Evolutionary conservation across 2,797 vertebrate genomes (phyloP).

Genomic region (Euphonia xanthogaster): DNA sequence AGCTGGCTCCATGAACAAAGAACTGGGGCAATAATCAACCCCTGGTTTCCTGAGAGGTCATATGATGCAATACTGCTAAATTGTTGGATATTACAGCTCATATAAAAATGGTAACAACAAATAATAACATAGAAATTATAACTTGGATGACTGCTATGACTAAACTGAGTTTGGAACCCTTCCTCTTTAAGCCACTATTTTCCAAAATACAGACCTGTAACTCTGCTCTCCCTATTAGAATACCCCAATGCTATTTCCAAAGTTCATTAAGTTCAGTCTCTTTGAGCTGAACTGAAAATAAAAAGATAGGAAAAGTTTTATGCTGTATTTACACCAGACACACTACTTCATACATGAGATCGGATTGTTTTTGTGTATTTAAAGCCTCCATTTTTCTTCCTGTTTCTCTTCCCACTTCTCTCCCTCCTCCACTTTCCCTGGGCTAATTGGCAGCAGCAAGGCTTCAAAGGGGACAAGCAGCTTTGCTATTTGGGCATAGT

Average conservation of each 20-base stretch:
- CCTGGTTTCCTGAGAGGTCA: neutral
- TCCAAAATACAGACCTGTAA: neutral
- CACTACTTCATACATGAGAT: neutral
- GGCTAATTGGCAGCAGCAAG: slow-evolving; percentile 1
- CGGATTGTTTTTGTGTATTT: neutral
- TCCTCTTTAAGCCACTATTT: neutral
- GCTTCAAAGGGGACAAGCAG: slow-evolving; percentile 25
- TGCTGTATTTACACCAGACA: neutral
- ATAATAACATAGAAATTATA: neutral
- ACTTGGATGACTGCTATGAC: neutral
- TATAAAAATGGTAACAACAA: neutral
- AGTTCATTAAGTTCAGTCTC: neutral
- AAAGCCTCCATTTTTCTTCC: neutral
- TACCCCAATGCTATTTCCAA: neutral
- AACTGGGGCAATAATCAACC: neutral
- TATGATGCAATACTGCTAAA: neutral
- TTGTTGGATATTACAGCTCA: neutral
- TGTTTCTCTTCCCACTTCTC: neutral
- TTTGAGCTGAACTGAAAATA: neutral
- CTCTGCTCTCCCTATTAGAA: neutral
- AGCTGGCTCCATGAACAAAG: neutral
- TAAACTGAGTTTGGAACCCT: neutral
- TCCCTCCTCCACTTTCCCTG: neutral
- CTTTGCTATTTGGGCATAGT: neutral
- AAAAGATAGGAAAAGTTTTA: neutral